Evolutionary conservation across 2,888 invertebrate species (phyloP), one percentile per base, ranked within the genome.

Genomic region (Entomobrya proxima): DNA sequence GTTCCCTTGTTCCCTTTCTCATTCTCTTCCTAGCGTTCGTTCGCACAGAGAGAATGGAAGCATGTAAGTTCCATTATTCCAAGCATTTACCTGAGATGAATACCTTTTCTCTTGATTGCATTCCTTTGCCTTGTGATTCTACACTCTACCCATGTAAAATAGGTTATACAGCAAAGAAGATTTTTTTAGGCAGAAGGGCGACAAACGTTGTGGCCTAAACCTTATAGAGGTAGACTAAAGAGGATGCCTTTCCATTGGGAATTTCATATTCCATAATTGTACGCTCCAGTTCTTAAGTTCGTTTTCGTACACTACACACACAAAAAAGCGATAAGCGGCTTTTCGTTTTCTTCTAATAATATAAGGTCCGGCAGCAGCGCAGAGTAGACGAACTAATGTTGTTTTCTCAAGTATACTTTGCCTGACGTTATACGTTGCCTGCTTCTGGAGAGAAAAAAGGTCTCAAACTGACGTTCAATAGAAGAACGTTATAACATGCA

Each of bases 21-120:
- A 6, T 24, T 55, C 3, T n/a, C 44, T 35, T 18, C 32, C 4
- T 32, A 21, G 24, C 6, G 2, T 37, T 67, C 37, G 37, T 40
- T 37, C 37, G 35, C 50, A 74, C 44, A 44, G 9, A 44, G n/a
- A n/a, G 44, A 61, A n/a, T n/a, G 9, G 44, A 24, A 69, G 47
- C 44, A 69, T 69, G 67, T 37, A 58, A 76, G 30, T 35, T 78
- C 77, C 40, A 64, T 72, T 80, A 58, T 50, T 80, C 52, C 69
- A 40, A 67, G 50, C 35, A 61, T 81, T 75, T 35, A 72, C 47
- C 74, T 74, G 74, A 81, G 74, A 52, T 81, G 80, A 75, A 75
- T 81, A 47, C 18, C n/a, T 18, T 74, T 35, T 79, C 30, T 35
- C 35, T 74, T 72, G 58, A 74, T 81, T 81, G 47, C 81, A 74